phyloP scores from a whole-genome alignment of 2,113 vertebrate genomes.

The Calidris pugnax region DNA sequence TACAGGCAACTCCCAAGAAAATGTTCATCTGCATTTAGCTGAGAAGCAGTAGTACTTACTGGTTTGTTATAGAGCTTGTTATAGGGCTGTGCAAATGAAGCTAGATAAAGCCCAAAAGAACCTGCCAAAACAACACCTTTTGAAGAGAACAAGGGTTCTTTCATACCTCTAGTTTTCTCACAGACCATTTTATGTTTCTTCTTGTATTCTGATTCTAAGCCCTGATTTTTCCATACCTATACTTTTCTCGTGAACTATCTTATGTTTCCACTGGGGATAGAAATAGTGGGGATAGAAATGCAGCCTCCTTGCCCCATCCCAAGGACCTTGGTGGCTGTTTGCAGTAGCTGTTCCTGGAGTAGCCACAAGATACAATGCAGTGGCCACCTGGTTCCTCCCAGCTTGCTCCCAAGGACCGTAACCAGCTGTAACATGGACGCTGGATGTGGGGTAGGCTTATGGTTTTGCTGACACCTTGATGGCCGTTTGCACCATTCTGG shows the following conservation, averaged over 20 bases:
- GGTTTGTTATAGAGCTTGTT: not conserved
- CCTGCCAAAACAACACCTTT: not conserved
- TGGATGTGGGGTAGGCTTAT: not conserved
- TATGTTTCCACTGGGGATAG: not conserved
- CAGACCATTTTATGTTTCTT: not conserved
- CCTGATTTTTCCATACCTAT: not conserved
- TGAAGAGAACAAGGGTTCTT: not conserved
- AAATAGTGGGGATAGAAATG: not conserved
- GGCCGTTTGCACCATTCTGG: rapidly evolving
- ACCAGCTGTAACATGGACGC: rapidly evolving
- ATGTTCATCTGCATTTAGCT: not conserved
- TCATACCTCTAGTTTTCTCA: not conserved
- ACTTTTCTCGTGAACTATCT: not conserved
- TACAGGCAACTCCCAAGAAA: not conserved
- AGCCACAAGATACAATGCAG: not conserved
- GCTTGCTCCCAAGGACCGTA: not conserved
- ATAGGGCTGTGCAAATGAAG: not conserved
- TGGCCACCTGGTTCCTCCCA: not conserved
- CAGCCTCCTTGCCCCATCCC: not conserved
- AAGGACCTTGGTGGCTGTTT: not conserved
- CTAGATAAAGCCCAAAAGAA: not conserved
- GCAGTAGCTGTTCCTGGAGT: not conserved
- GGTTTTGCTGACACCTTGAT: not conserved
- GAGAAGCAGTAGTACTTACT: not conserved
- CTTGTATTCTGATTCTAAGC: not conserved